Evolutionary conservation across 2,888 invertebrate genomes (phyloP).

Genomic region (Rotaria socialis): DNA sequence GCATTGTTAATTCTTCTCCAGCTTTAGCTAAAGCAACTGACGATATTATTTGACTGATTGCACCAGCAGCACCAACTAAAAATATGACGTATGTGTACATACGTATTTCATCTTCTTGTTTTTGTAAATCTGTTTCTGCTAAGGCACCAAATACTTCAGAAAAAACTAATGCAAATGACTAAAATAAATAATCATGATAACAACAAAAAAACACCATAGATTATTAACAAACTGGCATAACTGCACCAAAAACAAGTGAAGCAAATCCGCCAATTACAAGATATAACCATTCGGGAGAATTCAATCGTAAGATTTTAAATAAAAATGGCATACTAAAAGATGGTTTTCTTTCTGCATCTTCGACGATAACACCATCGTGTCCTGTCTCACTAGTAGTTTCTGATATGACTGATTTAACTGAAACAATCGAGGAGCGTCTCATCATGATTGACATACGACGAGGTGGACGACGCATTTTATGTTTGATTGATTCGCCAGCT

Average conservation of each 20-base stretch:
- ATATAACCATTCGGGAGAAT: conserved; percentile 29
- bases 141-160: background rate
- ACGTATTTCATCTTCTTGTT: conserved; percentile 1
- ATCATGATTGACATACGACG: background rate
- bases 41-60: background rate
- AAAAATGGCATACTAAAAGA: background rate
- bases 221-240: background rate
- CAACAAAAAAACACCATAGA: background rate
- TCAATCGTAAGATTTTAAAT: background rate
- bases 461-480: background rate
- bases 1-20: conserved; percentile 22
- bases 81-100: background rate
- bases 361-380: background rate
- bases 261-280: conserved; percentile 34
- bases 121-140: background rate
- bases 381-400: background rate
- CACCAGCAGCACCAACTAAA: conserved; percentile 2
- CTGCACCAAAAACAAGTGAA: background rate
- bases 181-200: background rate
- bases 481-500: background rate
- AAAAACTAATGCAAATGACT: conserved; percentile 1
- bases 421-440: background rate
- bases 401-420: background rate
- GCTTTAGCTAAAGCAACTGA: background rate
- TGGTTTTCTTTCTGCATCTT: background rate